A percentile compares a stretch with the other conserved stretches of the same genome.
Evolutionary conservation across 2,888 invertebrate genomes (phyloP).

Genomic region (Cactoblastis cactorum): DNA sequence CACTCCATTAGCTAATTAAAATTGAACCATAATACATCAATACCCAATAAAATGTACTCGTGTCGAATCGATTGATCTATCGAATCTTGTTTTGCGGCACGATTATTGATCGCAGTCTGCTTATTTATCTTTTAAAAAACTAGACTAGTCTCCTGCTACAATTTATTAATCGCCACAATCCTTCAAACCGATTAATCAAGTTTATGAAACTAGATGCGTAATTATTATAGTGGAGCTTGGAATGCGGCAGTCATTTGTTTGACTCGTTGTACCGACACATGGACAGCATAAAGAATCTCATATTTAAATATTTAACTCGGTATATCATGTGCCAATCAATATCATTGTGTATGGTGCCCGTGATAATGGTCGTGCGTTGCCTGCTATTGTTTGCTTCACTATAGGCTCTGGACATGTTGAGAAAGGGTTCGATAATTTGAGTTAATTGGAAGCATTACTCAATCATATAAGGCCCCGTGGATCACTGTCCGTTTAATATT

Average conservation of each 20-base stretch:
- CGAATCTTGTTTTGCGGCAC: background rate
- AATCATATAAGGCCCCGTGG: background rate
- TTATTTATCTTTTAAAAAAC: constrained; percentile 11
- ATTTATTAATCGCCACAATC: background rate
- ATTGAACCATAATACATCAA: background rate
- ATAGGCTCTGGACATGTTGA: constrained; percentile 20
- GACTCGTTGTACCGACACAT: constrained; percentile 48
- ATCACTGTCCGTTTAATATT: background rate
- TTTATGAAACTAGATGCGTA: constrained; percentile 41
- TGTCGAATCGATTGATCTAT: background rate
- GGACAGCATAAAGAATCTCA: constrained; percentile 54
- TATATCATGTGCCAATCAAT: constrained; percentile 43
- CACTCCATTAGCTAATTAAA: no score
- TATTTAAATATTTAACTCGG: constrained; percentile 61
- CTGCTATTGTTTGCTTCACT: constrained; percentile 35
- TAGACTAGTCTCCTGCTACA: background rate
- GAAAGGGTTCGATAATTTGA: constrained; percentile 30
- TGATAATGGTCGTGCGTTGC: constrained; percentile 21
- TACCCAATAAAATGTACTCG: background rate
- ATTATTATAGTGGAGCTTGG: constrained; percentile 47
- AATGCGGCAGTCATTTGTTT: constrained; percentile 70
- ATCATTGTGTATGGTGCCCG: constrained; percentile 32
- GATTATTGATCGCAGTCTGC: background rate
- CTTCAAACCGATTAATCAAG: constrained; percentile 17
- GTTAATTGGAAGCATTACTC: constrained; percentile 32